Percentiles rank a stretch among this genome's conserved stretches.
Conservation (phyloP, 2,113 vertebrate genomes). For the Mustela lutreola region DNA sequence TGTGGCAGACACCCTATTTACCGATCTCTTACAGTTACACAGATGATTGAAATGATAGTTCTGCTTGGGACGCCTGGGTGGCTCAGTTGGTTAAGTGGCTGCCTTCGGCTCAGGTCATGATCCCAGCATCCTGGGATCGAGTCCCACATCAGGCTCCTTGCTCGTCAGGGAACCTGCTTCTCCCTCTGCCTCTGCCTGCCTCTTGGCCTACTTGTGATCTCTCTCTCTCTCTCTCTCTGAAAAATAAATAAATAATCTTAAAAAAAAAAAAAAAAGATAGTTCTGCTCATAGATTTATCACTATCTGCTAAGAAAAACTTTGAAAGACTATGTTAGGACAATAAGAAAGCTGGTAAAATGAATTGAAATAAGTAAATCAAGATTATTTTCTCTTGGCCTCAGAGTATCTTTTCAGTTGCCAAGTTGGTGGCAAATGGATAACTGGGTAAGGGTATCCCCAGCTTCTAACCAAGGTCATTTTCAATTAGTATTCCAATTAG, state of each 20-base stretch:
- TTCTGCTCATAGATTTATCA: background rate
- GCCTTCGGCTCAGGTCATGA: too few species aligned
- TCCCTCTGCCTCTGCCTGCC: too few species aligned
- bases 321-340: background rate
- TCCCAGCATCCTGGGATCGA: too few species aligned
- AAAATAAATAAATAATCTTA: too few species aligned
- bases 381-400: background rate
- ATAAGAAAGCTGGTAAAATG: background rate
- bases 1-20: background rate
- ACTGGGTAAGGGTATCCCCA: background rate
- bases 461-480: constrained; percentile 34
- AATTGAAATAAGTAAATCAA: constrained; percentile 12
- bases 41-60: background rate
- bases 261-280: background rate
- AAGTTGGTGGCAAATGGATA: constrained; percentile 36
- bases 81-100: too few species aligned
- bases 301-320: background rate
- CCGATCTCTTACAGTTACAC: background rate
- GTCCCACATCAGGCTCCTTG: too few species aligned
- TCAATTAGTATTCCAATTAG: constrained; percentile 33
- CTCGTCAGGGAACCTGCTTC: too few species aligned
- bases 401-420: background rate
- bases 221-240: too few species aligned
- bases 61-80: background rate
- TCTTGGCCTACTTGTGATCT: too few species aligned